These are phyloP conservation scores for Eupsittula cactorum DNA, from an alignment of 2,113 vertebrate genomes.

Conservation along the genomic window DNA sequence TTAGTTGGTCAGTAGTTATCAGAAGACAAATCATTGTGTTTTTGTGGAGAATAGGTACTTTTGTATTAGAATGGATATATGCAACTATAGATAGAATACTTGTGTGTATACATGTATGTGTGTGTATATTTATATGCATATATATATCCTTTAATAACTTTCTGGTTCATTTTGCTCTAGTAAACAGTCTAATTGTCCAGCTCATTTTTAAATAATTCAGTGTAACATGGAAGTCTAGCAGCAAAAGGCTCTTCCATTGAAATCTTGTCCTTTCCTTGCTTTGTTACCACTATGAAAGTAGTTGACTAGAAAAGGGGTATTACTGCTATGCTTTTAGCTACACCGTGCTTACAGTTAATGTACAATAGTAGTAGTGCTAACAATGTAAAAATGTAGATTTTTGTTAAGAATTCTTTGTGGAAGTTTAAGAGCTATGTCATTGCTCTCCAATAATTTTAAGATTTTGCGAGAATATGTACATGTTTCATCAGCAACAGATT, in stretches of 20 bases:
- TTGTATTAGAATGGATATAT: neutral
- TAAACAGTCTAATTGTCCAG: neutral
- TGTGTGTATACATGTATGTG: neutral
- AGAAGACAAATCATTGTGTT: neutral
- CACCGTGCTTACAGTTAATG: neutral
- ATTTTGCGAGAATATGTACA: neutral
- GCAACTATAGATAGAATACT: neutral
- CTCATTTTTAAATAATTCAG: neutral
- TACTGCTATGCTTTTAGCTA: neutral
- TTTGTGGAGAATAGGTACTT: neutral
- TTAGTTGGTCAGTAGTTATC: neutral
- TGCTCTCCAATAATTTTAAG: neutral
- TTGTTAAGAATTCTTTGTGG: neutral
- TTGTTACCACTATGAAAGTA: neutral
- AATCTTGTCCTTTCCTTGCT: neutral
- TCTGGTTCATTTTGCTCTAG: neutral
- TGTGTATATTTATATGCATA: fast-evolving
- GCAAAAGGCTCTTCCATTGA: neutral
- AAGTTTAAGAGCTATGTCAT: neutral
- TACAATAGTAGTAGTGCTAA: neutral
- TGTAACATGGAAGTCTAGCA: neutral
- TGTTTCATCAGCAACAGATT: neutral
- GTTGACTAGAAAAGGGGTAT: neutral
- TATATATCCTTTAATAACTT: neutral
- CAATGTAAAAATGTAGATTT: neutral